Evolutionary conservation across 2,113 vertebrate genomes (phyloP), one percentile per base, ranked within the genome.

Genomic region (Apteryx owenii): DNA sequence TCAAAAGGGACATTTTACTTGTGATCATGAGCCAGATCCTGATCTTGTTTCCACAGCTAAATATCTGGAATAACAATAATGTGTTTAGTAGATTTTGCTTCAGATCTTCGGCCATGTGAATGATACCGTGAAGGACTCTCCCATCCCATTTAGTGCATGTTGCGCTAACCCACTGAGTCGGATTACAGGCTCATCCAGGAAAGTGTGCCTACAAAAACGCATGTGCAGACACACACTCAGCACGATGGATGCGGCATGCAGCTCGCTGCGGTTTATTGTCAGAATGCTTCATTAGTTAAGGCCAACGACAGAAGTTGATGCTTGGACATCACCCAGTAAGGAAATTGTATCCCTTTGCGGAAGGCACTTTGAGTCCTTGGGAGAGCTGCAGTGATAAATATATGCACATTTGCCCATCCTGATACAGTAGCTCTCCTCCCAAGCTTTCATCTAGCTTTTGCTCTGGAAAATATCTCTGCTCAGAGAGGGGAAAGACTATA

Each of bases 1-100:
- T 97, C 96, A 97, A 78, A 93, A 96, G 61, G 65, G 94, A 50
- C 85, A 40, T 91, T 78, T 91, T 91, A 72, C 91, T 94, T 95
- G 87, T 96, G 95, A 97, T 97, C 95, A 21, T 88, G 94, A 96
- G 94, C 95, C 95, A 95, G 95, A 71, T 97, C 96, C 93, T 81
- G 94, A 95, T 97, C 95, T 95, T 95, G 54, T 94, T 97, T 97
- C 95, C 94, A 77, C 71, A 93, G 89, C 81, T 91, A 88, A 88
- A 95, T 97, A 85, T 78, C 94, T 97, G 85, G 88, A 95, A 94
- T 97, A 97, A 95, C 95, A 20, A 97, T 77, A 62, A 83, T 81
- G 90, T 78, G 72, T 96, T 95, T 94, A 94, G 87, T 90, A 93
- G 94, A 90, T 95, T 94, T 60, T 86, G 85, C 93, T 95, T 95